Base-by-base conservation (phyloP, 2,888 invertebrate species). In the Pyrrhia umbra region DNA sequence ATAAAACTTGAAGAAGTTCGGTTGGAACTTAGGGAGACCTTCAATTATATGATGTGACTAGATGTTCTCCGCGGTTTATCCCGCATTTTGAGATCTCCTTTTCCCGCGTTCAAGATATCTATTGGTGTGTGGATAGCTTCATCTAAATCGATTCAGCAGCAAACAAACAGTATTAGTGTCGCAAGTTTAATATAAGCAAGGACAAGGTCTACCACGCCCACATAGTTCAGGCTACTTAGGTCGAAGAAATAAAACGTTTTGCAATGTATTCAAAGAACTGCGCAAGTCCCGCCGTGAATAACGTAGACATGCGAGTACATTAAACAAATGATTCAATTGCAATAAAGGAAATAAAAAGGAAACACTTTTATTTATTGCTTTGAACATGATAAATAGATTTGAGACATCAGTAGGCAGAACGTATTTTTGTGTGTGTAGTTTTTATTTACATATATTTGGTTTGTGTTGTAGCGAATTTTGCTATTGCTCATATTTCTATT, bases 271-370 rank as follows among this genome's bases (percentile, higher is more conserved):
- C 9, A 43, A 59, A 20, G 21, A 34, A 45, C 13, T 50, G 49
- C 70, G 52, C 18, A 75, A 75, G 45, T 69, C 75, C 52, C 70
- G 52, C 68, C 39, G 16, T 20, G 10, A 15, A 15, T 3, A 46
- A 37, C 20, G 37, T 67, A 47, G 30, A n/a, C n/a, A n/a, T n/a
- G n/a, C n/a, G n/a, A n/a, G n/a, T 21, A 59, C 42, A 47, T 30
- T 15, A 30, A 42, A 21, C 20, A 54, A 52, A 68, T 58, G 39
- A 50, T 46, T 75, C 43, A 43, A 30, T n/a, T n/a, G 66, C 77
- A 60, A 54, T 68, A 75, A 54, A 54, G 70, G 75, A 75, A 69
- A 75, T 39, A 30, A 40, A 55, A 52, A 20, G 78, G 56, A 40
- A 74, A 74, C 68, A 50, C 50, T 68, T 51, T 75, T 40, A 42